A percentile compares a stretch with the other conserved stretches of the same genome.
phyloP scores from a whole-genome alignment of 1,140 invertebrate genomes.

The Caerostris darwini region DNA sequence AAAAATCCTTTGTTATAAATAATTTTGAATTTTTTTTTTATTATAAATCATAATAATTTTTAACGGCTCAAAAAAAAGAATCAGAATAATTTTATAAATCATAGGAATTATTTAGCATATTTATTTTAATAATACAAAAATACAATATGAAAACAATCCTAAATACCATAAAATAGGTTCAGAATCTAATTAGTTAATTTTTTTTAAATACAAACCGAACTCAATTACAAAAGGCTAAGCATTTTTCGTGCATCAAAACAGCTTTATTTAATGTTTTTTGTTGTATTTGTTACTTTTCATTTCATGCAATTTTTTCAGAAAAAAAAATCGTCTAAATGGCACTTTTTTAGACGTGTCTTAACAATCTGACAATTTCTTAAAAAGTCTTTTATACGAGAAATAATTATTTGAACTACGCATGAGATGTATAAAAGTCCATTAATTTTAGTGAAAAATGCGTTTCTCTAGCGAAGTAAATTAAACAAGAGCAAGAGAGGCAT shows the following conservation, averaged over 20 bases:
- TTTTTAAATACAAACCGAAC: background rate
- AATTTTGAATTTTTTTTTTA: too few species aligned
- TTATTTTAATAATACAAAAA: too few species aligned
- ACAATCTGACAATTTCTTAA: background rate
- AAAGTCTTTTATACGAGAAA: background rate
- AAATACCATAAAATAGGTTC: too few species aligned
- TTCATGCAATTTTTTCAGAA: background rate
- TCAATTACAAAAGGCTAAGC: background rate
- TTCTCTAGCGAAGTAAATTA: slow-evolving; percentile 5
- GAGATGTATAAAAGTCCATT: slow-evolving; percentile 39
- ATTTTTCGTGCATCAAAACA: background rate
- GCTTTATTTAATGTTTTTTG: background rate
- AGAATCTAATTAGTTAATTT: too few species aligned
- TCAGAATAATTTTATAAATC: too few species aligned
- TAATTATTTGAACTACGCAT: background rate
- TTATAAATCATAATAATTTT: too few species aligned
- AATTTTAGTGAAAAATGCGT: slow-evolving; percentile 16
- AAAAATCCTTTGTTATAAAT: too few species aligned
- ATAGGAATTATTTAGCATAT: too few species aligned
- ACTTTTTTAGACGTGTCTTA: background rate
- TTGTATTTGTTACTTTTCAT: background rate
- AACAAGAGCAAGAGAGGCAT: background rate
- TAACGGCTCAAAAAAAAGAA: too few species aligned
- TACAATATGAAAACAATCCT: too few species aligned
- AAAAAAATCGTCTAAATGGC: background rate